Base-by-base conservation (phyloP, 2,797 vertebrate species). In the Chromis chromis region DNA sequence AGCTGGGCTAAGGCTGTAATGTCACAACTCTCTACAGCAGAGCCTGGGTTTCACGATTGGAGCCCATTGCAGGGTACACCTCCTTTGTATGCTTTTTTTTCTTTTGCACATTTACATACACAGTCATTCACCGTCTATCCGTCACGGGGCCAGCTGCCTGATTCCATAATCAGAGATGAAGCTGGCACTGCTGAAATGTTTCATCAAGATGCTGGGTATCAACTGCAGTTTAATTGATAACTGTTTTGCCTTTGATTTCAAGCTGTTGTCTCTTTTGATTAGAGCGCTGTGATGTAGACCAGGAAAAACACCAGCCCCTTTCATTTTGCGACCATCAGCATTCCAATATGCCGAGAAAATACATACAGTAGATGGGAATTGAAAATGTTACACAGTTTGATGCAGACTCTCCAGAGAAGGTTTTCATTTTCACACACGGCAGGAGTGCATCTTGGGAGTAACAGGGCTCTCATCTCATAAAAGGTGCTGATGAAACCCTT, bases 241-340 rank as follows among this genome's bases (percentile, higher is more conserved):
- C 58, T 61, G 62, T 75, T 80, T 72, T 83, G 76, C 76, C 81
- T 88, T 82, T 88, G 82, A 91, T 89, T 87, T 86, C 78, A 90
- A 82, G 84, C 74, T 73, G 81, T 64, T 85, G 81, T 78, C 64
- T 79, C 58, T 62, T 85, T 82, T 89, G 79, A 90, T 90, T 88
- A 84, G 53, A 57, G 28, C 31, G 61, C 75, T 48, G 8, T 76
- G 48, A 78, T 87, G 63, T 78, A 55, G 33, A 44, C 66, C 55
- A 55, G 62, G 39, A 69, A 69, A 74, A 69, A 71, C 64, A 57
- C 25, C 68, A 25, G 31, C 64, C 63, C 46, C 57, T 76, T 66
- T 83, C 40, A 67, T 76, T 83, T 61, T 77, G 46, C 75, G 65
- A 71, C 52, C 49, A 82, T 83, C 74, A 64, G 49, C 60, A 25